Conservation (phyloP, 2,113 vertebrate genomes). For the Pimephales promelas region DNA sequence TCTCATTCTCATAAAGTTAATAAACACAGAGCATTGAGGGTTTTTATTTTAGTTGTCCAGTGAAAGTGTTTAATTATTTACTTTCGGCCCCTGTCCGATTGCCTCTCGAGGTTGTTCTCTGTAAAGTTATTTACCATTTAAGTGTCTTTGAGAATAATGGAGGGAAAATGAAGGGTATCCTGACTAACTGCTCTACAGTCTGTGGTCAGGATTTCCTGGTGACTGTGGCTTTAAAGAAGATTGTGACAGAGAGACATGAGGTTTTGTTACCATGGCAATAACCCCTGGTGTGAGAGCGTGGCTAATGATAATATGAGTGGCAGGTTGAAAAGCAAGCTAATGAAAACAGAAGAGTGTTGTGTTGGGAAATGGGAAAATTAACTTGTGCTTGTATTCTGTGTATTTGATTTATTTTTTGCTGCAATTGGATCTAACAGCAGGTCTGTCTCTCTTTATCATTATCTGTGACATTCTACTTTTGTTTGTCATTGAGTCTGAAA, state of each 20-base stretch:
- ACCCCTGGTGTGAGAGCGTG: neutral
- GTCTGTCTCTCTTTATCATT: slow-evolving; percentile 67
- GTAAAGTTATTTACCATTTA: neutral
- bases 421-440: slow-evolving; percentile 71
- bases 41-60: neutral
- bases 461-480: neutral
- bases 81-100: neutral
- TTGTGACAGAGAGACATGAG: slow-evolving; percentile 7
- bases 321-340: slow-evolving; percentile 12
- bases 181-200: slow-evolving; percentile 6
- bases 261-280: neutral
- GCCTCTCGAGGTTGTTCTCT: neutral
- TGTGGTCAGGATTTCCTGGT: slow-evolving; percentile 27
- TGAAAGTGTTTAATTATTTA: neutral
- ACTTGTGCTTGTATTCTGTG: slow-evolving; percentile 5
- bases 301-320: slow-evolving; percentile 30
- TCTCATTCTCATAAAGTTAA: neutral
- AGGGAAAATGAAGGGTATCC: neutral
- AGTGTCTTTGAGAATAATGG: neutral
- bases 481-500: neutral
- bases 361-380: slow-evolving; percentile 1
- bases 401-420: slow-evolving; percentile 58
- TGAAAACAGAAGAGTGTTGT: slow-evolving; percentile 22
- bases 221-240: neutral
- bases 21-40: neutral